Percentiles rank a stretch among this genome's conserved stretches.
Evolutionary conservation across 2,888 invertebrate genomes (phyloP).

Genomic region (Spodoptera exigua): DNA sequence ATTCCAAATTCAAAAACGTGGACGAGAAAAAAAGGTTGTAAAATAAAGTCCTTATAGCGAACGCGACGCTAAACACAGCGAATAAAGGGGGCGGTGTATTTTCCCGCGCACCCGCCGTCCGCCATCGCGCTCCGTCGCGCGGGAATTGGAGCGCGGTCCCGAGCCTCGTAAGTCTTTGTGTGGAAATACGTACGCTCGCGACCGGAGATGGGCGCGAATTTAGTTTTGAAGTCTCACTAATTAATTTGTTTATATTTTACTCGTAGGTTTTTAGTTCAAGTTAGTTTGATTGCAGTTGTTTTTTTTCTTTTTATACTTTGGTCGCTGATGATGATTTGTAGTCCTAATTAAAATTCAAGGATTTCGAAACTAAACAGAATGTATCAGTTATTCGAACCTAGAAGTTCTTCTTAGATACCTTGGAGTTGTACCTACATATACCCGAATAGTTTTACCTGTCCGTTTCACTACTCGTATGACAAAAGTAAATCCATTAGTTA

Average conservation of each 20-base stretch:
- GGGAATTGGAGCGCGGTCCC: constrained; percentile 59
- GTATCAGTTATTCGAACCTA: neutral
- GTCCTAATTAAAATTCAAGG: too few relatives aligned
- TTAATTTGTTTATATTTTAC: constrained; percentile 13
- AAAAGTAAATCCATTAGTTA: constrained; percentile 39
- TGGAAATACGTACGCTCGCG: constrained; percentile 45
- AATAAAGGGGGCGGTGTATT: constrained; percentile 50
- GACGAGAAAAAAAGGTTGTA: constrained; percentile 34
- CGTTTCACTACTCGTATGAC: constrained; percentile 4
- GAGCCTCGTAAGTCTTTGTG: constrained; percentile 54
- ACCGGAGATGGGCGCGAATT: constrained; percentile 30
- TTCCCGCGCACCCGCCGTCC: constrained; percentile 55
- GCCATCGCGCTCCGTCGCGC: constrained; percentile 53
- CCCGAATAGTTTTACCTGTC: constrained; percentile 17
- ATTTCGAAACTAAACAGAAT: too few relatives aligned
- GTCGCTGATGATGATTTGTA: too few relatives aligned
- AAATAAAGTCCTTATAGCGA: constrained; percentile 53
- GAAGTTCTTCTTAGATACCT: neutral
- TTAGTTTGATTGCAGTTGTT: too few relatives aligned
- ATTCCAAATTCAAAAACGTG: constrained; percentile 25
- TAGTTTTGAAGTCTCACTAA: constrained; percentile 30
- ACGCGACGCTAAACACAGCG: constrained; percentile 50
- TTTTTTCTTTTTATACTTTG: too few relatives aligned
- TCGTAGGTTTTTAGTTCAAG: neutral
- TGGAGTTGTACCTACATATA: too few relatives aligned